phyloP scores from a whole-genome alignment of 92 coral and sea anemone genomes.

The Porites cylindrica region DNA sequence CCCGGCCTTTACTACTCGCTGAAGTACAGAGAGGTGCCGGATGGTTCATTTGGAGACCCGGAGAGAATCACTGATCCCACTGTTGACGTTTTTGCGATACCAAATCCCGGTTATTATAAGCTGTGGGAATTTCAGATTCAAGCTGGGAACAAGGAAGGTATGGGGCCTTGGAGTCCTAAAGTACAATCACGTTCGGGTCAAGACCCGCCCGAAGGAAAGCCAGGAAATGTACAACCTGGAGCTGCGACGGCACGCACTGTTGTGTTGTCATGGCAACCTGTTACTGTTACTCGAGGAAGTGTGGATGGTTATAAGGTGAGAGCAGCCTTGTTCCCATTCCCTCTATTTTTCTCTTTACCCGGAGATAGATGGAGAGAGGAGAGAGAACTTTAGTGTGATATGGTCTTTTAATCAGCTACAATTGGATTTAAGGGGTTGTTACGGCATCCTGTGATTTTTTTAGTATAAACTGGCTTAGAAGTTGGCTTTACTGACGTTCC shows the following conservation, averaged over 20 bases:
- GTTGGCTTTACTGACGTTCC: no score
- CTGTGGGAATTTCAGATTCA: conserved; percentile 76
- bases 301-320: conserved; percentile 86
- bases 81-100: conserved; percentile 29
- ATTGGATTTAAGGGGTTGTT: no score
- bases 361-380: neutral
- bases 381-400: no score
- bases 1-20: conserved; percentile 60
- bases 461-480: no score
- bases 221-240: conserved; percentile 49
- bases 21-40: conserved; percentile 16
- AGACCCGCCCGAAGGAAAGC: conserved; percentile 63
- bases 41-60: rapidly evolving
- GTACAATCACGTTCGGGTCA: conserved; percentile 70
- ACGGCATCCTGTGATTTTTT: no score
- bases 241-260: conserved; percentile 57
- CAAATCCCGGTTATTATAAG: conserved; percentile 72
- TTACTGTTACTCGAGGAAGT: conserved; percentile 48
- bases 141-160: conserved; percentile 59
- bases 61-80: conserved; percentile 23
- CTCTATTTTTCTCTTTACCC: neutral
- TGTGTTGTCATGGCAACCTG: conserved; percentile 71
- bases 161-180: conserved; percentile 69
- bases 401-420: no score
- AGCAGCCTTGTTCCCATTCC: neutral